Evolutionary conservation across 2,888 invertebrate species (phyloP), one percentile per base, ranked within the genome.

Genomic region (Himalopsyche kuldschensis): DNA sequence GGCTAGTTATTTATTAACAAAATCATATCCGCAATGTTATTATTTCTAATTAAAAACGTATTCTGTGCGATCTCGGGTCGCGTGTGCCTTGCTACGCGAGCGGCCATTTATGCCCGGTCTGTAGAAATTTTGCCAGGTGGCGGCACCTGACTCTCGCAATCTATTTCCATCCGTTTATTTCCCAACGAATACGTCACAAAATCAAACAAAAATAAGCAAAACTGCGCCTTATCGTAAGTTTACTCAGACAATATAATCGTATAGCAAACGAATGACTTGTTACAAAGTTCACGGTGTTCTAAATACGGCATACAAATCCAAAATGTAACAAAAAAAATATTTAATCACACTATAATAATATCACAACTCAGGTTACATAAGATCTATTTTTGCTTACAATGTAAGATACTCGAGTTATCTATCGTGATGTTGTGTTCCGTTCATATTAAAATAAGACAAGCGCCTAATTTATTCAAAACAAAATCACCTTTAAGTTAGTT

Each of bases 111-210:
- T 55, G 55, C 55, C 55, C 55, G 55, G 55, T 55, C 55, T 55
- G 20, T 55, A n/a, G 55, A 55, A 24, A 55, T 55, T 55, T 55
- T 55, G 78, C 78, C 80, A 84, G 84, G 82, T 84, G 84, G 84
- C 78, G 78, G 80, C 82, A 84, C 84, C 80, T 84, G 84, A 77
- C 69, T 41, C 79, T 75, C 80, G 46, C 48, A 81, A 81, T 83
- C 83, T 83, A 84, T 84, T 84, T 84, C 81, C 79, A 84, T 84
- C 84, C 83, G 83, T 75, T 78, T 77, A 80, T 24, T 75, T 32
- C 69, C 32, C 27, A 46, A 31, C 48, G 24, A 82, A 35, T 55
- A 55, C 55, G 55, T 55, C 20, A 55, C 55, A 55, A 55, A 55
- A 20, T 24, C 55, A 24, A 55, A 79, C 47, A 27, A 30, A n/a